Base-by-base conservation (phyloP, 2,888 invertebrate species). In the Keiferia lycopersicella region DNA sequence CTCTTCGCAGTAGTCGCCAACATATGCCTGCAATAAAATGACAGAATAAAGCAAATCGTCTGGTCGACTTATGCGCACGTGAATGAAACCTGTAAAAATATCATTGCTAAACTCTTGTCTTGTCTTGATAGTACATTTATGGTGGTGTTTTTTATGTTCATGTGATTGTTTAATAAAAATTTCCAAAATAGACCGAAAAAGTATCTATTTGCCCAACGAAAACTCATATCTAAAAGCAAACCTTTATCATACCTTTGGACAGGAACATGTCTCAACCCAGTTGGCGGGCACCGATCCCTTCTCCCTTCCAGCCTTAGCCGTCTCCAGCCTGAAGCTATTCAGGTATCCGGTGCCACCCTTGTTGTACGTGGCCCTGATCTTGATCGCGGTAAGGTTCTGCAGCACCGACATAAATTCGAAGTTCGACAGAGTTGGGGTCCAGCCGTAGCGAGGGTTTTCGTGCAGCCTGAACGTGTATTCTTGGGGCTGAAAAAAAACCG, bases 1-100 rank as follows among this genome's bases (percentile, higher is more conserved):
- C 0, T 98, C 98, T 85, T 99, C 99, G 79, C 99, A 99, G 83
- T 97, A 98, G 84, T 99, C 98, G 0, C 99, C 98, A 0, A 98
- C 94, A 72, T 97, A 98, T 0, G 95, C 96, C 75, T 56, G n/a
- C n/a, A 56, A 56, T 8, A 56, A 8, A 16, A 7, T 7, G 11
- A 51, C 4, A n/a, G 12, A 14, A 41, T 41, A 6, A 1, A 4
- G n/a, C 16, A 45, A 16, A 16, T 45, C 41, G 14, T 41, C 12
- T 41, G 26, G 26, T 26, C 26, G 26, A 4, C 26, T 26, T 26
- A 4, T 4, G n/a, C n/a, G n/a, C n/a, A 26, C 26, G 2, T 4
- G 26, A 4, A 6, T 26, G 26, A 26, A 26, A 26, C 26, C 26
- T 2, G 3, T 26, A 26, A 26, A 26, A 26, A 26, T n/a, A n/a